Evolutionary conservation across 2,113 vertebrate genomes (phyloP), one percentile per base, ranked within the genome.

Genomic region (Trematocara unimaculatum): DNA sequence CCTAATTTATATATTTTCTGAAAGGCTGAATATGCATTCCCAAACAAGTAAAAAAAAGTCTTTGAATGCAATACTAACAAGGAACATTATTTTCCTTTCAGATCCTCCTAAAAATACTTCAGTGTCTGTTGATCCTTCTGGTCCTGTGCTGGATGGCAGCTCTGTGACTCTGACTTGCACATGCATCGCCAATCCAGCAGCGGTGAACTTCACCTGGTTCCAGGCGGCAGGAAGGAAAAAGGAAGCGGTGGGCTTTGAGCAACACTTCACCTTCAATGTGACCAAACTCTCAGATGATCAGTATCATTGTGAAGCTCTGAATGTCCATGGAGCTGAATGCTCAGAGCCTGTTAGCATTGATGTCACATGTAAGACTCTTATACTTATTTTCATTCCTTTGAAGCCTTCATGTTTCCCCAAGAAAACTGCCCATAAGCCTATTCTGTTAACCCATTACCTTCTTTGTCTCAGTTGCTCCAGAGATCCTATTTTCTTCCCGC

Each of bases 181-280:
- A 7, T 94, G 78, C 79, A 26, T 90, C 8, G 92, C 92, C 67
- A 96, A 94, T 60, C 96, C 96, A 84, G 72, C 79, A 1, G 87
- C n/a, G 8, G 31, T 70, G 3, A 95, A 93, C 91, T 82, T 95
- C 93, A 95, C 88, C 92, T 96, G 96, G 96, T 95, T 94, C 80
- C 89, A 87, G 92, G 87, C 82, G 40, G 80, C 77, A 13, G 93
- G 89, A 40, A 15, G 86, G 45, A 45, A 86, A 29, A 86, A 53
- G 49, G 72, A 91, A 10, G 9, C 10, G 72, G 85, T 94, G 18
- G 88, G 89, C 18, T 80, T 35, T 7, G 92, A 87, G 38, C 31
- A 12, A 8, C 84, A 82, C 18, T 87, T 94, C 31, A 92, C 83
- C 58, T 84, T 95, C 42, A 93, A 91, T 15, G 93, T 84, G 72